Evolutionary conservation across 1,140 invertebrate genomes (phyloP), one percentile per base, ranked within the genome.

Genomic region (Stegodyphus dumicola): DNA sequence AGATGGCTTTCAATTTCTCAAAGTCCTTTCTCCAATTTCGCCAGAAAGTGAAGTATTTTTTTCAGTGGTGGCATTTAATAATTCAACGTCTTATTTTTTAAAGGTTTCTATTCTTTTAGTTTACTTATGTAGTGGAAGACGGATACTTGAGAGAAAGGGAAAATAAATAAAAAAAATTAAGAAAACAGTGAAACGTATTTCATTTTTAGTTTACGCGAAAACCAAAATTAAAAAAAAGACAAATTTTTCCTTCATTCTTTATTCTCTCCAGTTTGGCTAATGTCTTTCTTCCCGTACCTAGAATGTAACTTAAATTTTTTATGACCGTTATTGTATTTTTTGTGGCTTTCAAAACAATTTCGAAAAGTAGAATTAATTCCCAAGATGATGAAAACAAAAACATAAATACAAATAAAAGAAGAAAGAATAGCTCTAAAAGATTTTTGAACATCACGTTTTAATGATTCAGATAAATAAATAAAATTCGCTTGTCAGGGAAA

Each of bases 1-100:
- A 77, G 81, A 77, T 77, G 74, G 73, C 73, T 76, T 85, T 85
- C 81, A 76, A 85, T 85, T 85, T 85, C 81, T 85, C 81, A 76
- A 85, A 85, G 81, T 85, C 81, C 71, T 85, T 85, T 85, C 81
- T 85, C 81, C 73, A 85, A 85, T 77, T 85, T 85, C 81, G 15
- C 18, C 81, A 75, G 73, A 76, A 85, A 85, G 81, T 85, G 81
- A 85, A 85, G 81, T 76, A 51, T 85, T 85, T 85, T 85, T 75
- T 18, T 67, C 9, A 48, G 49, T 56, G 60, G 52, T 76, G 81
- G 73, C 81, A 85, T 85, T 85, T 85, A 85, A 85, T 85, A 85
- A 85, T 85, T 85, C 81, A 85, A 85, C 15, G 81, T 67, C 33
- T 53, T 70, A 66, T 85, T 85, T 18, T 76, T 77, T 54, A 66